Percentiles rank a stretch among this genome's conserved stretches.
phyloP scores from a whole-genome alignment of 2,797 vertebrate species.

The Ceyx erithaca region DNA sequence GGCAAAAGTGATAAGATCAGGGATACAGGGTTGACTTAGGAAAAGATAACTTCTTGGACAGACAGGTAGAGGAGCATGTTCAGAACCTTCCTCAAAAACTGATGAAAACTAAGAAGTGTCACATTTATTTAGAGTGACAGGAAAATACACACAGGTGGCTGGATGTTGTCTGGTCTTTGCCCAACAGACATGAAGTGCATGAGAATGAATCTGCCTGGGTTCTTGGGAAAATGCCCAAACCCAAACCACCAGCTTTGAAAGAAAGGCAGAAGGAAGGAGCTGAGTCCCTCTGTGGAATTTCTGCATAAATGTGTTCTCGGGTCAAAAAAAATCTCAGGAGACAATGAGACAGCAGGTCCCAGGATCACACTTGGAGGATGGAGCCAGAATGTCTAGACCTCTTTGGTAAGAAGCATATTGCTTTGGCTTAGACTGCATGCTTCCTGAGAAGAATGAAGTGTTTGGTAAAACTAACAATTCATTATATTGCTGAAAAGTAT shows the following conservation, averaged over 20 bases:
- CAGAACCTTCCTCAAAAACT: background rate
- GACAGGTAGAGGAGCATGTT: background rate
- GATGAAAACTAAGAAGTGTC: background rate
- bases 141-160: background rate
- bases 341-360: background rate
- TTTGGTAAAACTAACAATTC: background rate
- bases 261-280: background rate
- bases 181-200: background rate
- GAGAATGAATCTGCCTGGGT: background rate
- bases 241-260: background rate
- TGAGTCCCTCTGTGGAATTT: conserved; percentile 4
- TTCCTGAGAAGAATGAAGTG: background rate
- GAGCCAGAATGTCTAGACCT: conserved; percentile 29
- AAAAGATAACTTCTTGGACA: background rate
- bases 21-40: background rate
- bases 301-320: background rate
- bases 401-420: background rate
- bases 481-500: background rate
- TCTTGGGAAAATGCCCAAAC: background rate
- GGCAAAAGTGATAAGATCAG: background rate
- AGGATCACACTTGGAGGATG: background rate
- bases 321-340: background rate
- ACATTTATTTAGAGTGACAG: background rate
- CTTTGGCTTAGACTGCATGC: background rate
- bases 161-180: background rate